A percentile compares a stretch with the other conserved stretches of the same genome.
These are phyloP conservation scores for Tridacna gigas DNA, from an alignment of 2,888 invertebrate genomes.

Conservation along the genomic window DNA sequence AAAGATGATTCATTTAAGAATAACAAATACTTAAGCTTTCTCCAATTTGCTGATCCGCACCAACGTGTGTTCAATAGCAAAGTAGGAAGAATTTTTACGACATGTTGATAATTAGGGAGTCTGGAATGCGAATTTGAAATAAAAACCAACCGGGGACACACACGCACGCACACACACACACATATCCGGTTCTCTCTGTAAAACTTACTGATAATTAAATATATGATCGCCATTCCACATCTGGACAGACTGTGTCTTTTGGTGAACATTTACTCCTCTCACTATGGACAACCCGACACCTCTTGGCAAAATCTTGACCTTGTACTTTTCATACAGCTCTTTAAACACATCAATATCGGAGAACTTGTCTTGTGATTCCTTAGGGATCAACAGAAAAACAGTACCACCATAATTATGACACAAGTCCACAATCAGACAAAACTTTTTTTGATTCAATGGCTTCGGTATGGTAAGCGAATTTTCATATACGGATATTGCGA, in stretches of 20 bases:
- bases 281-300: constrained; percentile 56
- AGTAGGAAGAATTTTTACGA: too few relatives aligned
- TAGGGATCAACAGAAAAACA: constrained; percentile 49
- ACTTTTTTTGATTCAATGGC: constrained; percentile 26
- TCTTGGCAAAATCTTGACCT: constrained; percentile 30
- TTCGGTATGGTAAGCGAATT: constrained; percentile 29
- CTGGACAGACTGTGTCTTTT: constrained; percentile 13
- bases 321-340: constrained; percentile 17
- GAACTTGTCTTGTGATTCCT: constrained; percentile 40
- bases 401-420: constrained; percentile 49
- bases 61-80: too few relatives aligned
- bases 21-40: too few relatives aligned
- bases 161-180: too few relatives aligned
- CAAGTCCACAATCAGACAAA: constrained; percentile 53
- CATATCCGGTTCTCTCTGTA: too few relatives aligned
- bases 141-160: too few relatives aligned
- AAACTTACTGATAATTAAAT: constrained; percentile 27
- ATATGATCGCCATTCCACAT: constrained; percentile 49
- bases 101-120: too few relatives aligned
- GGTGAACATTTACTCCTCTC: constrained; percentile 28
- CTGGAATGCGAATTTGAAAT: too few relatives aligned
- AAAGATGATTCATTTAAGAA: too few relatives aligned
- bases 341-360: constrained; percentile 19
- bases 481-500: constrained; percentile 41
- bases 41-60: too few relatives aligned